Conservation (phyloP, 2,888 invertebrate species). For the Chaetogeoica ovagalla region DNA sequence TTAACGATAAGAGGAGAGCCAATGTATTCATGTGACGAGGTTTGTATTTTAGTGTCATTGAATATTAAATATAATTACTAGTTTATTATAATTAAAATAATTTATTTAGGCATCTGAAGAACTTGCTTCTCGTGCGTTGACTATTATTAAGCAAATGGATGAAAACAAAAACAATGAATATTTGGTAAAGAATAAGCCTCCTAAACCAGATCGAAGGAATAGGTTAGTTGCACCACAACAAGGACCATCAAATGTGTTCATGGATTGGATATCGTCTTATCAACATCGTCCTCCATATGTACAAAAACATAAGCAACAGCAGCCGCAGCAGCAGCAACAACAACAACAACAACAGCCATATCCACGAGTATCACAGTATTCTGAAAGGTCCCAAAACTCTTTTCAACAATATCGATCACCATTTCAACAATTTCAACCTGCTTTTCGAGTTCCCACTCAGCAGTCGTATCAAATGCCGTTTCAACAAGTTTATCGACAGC, state of each 20-base stretch:
- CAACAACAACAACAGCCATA: not conserved
- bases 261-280: slow-evolving; percentile 31
- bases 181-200: not conserved
- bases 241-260: slow-evolving; percentile 32
- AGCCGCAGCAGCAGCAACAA: not conserved
- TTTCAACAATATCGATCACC: slow-evolving; percentile 29
- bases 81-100: not conserved
- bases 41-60: not conserved
- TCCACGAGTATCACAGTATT: slow-evolving; percentile 30
- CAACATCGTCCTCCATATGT: slow-evolving; percentile 15
- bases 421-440: slow-evolving; percentile 27
- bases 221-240: not conserved
- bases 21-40: slow-evolving; percentile 18
- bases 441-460: slow-evolving; percentile 25
- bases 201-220: not conserved
- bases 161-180: slow-evolving; percentile 17
- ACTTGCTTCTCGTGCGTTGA: slow-evolving; percentile 37
- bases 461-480: slow-evolving; percentile 11
- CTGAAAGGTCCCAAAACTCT: slow-evolving; percentile 19
- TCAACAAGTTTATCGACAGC: slow-evolving; percentile 37
- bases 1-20: slow-evolving; percentile 31
- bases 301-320: not conserved
- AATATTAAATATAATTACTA: not conserved
- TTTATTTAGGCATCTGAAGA: slow-evolving; percentile 41
- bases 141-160: slow-evolving; percentile 40